phyloP scores from a whole-genome alignment of 2,888 invertebrate genomes.

The Mythimna impura region DNA sequence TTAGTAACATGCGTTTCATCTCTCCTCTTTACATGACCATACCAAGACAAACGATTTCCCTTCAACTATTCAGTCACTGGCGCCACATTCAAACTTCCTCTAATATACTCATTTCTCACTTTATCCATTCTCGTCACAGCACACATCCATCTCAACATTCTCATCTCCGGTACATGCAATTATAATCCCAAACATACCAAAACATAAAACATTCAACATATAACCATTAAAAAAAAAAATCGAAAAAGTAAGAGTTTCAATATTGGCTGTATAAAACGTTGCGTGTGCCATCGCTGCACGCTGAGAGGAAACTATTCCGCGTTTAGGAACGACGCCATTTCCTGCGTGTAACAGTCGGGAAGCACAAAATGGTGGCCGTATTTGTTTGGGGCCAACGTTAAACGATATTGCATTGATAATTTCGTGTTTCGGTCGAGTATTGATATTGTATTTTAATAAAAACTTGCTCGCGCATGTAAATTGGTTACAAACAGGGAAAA shows the following conservation, averaged over 20 bases:
- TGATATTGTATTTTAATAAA: constrained; percentile 66
- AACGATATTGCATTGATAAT: constrained; percentile 67
- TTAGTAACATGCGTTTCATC: too few relatives aligned
- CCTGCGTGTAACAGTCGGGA: constrained; percentile 61
- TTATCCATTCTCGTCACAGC: too few relatives aligned
- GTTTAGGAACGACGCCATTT: constrained; percentile 73
- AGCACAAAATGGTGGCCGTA: constrained; percentile 63
- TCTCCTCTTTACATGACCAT: too few relatives aligned
- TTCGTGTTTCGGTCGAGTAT: constrained; percentile 58
- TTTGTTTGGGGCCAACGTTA: constrained; percentile 60
- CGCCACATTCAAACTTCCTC: too few relatives aligned
- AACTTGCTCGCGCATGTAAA: constrained; percentile 50
- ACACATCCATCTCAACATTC: too few relatives aligned
- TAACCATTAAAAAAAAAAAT: constrained; percentile 23
- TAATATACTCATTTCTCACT: too few relatives aligned
- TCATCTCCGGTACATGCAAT: too few relatives aligned
- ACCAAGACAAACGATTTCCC: too few relatives aligned
- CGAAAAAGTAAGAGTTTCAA: constrained; percentile 23
- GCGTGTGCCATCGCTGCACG: constrained; percentile 49
- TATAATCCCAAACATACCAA: constrained; percentile 3
- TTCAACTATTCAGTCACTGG: too few relatives aligned
- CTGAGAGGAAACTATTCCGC: constrained; percentile 71
- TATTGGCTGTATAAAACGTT: constrained; percentile 56
- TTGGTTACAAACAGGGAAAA: constrained; percentile 52
- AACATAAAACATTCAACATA: neutral